Base-by-base conservation (phyloP, 1,140 invertebrate species). In the Palaemon carinicauda region DNA sequence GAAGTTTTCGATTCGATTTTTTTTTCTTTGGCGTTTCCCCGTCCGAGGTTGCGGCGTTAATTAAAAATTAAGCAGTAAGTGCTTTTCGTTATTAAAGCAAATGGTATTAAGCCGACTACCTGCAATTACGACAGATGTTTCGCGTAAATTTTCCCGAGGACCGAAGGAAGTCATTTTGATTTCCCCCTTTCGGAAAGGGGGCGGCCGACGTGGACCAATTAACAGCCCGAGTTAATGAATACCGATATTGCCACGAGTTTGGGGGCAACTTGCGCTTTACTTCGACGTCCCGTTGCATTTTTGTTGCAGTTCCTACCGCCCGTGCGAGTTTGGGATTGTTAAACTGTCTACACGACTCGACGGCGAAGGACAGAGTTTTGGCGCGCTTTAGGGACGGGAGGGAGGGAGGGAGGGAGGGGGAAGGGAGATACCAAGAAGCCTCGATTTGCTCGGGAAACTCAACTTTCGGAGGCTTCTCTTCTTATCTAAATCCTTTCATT, bases 171-270 rank as follows among this genome's bases (percentile, higher is more conserved):
- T 60, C 73, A 73, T 73, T 53, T 73, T 73, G 27, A 65, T 71
- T 51, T 86, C 71, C 80, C 83, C 83, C 60, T 73, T 86, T 86
- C 83, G 65, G 83, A 86, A 75, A 79, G 27, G 21, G 71, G 71
- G 56, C 52, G 53, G 21, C 69, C 21, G 78, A 12, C 65, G 74
- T 52, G 50, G 69, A 54, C 77, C 83, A 86, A 86, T 86, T 86
- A 86, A 86, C 83, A 86, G 50, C 60, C 50, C 56, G 78, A 78
- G 83, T 86, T 86, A 86, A 86, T 86, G 83, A 86, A 86, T 86
- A 86, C 83, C 83, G 51, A 86, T 86, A 86, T 86, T 86, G 83
- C 83, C 83, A 56, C 65, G 83, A 86, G 83, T 86, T 41, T 86
- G 83, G 77, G 24, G 83, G 60, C 51, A 86, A 86, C 83, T 86